These are phyloP conservation scores for Turdus rufiventris DNA, from an alignment of 2,113 vertebrate species.

Conservation along the genomic window DNA sequence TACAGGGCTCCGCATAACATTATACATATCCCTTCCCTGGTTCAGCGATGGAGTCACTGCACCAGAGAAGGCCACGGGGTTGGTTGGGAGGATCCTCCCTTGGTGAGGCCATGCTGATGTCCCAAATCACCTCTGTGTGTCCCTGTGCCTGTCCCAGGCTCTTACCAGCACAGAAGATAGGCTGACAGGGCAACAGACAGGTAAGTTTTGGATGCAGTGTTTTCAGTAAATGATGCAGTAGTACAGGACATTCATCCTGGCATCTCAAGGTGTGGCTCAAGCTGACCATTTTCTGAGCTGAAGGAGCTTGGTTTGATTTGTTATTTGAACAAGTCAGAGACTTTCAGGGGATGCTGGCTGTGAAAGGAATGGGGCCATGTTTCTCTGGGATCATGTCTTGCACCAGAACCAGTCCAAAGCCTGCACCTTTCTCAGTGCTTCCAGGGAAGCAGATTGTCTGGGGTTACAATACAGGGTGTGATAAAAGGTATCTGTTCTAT, in stretches of 20 bases:
- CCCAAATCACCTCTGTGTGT: neutral
- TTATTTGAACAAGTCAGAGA: neutral
- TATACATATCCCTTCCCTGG: neutral
- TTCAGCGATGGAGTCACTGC: neutral
- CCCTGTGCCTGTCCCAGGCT: neutral
- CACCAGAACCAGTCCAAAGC: neutral
- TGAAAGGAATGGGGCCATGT: neutral
- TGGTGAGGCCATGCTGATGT: neutral
- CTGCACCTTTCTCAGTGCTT: neutral
- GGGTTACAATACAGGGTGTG: too few species aligned
- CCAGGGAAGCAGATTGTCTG: neutral
- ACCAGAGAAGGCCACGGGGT: fast-evolving
- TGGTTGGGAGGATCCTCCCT: neutral
- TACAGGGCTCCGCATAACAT: too few species aligned
- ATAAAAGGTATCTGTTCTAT: too few species aligned
- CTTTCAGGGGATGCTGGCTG: neutral
- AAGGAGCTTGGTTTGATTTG: neutral
- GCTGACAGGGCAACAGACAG: neutral
- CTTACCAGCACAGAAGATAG: neutral
- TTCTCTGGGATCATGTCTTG: neutral
- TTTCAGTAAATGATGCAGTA: neutral
- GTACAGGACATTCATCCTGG: neutral
- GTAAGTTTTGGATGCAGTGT: neutral
- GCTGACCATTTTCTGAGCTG: neutral
- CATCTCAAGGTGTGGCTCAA: neutral